Base-by-base conservation (phyloP, 1,140 invertebrate genomes). In the Lanistes nyassanus region DNA sequence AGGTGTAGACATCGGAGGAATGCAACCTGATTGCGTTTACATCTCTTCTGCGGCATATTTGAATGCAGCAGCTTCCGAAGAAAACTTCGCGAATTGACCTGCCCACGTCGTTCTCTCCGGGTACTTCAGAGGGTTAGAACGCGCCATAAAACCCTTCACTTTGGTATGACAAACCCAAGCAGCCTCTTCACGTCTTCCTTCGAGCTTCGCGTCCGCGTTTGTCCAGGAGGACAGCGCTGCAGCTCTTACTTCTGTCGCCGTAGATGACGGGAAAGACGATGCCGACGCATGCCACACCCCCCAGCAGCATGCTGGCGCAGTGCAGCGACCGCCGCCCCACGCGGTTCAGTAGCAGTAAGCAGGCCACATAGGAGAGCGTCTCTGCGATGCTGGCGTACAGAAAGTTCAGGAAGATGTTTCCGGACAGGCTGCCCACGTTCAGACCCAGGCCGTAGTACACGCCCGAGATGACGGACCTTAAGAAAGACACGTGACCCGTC, bases 311-410 rank as follows among this genome's bases (percentile, higher is more conserved):
- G 13, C 70, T 74, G 16, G 73, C 64, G 74, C 81, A 82, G 67
- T 85, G 83, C 13, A 83, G 75, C 29, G 76, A 72, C 13, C 82
- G 81, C 19, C 85, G 68, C 7, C 85, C 85, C 9, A 80, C 51
- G 71, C 80, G 68, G 64, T 83, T 80, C 31, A 87, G 58, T n/a
- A 87, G 65, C 2, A 83, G 16, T 6, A 86, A 70, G 51, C 78
- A 79, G 29, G 84, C 55, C 6, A 81, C 70, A 74, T 85, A 83
- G 6, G 93, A 93, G 0, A 94, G 94, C 76, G 95, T 90, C 89
- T 96, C 95, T 0, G 95, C 94, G 16, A 92, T 86, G 2, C 93
- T 94, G 26, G 80, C 79, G 36, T 86, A 76, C 2, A 83, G 69
- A 51, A 84, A 84, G 74, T 87, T 88, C 29, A 85, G 51, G 79